phyloP scores from a whole-genome alignment of 1,140 invertebrate genomes.

The Eurosta solidaginis region DNA sequence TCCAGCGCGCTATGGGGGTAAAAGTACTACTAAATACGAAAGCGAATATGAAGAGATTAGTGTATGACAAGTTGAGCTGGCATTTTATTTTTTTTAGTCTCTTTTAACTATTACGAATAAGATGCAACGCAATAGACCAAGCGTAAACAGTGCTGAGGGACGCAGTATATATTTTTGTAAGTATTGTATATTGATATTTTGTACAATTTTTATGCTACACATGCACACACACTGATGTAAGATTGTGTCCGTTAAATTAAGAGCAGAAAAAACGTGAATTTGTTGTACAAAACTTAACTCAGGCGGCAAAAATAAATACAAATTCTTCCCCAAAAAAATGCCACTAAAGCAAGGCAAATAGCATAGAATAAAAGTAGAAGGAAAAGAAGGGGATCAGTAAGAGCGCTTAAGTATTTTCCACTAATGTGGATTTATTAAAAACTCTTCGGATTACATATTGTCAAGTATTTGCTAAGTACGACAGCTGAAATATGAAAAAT shows the following conservation, averaged over 20 bases:
- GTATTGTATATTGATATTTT: not conserved
- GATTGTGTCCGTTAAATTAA: not conserved
- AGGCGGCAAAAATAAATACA: not conserved
- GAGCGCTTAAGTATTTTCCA: not conserved
- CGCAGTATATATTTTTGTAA: not conserved
- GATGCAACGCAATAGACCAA: not conserved
- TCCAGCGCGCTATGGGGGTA: too few relatives aligned
- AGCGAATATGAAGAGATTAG: slow-evolving; percentile 25
- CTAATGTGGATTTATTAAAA: slow-evolving; percentile 28
- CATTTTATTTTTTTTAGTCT: slow-evolving; percentile 18
- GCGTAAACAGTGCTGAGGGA: not conserved
- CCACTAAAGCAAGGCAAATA: not conserved
- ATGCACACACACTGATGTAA: slow-evolving; percentile 19
- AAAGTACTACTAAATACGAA: too few relatives aligned
- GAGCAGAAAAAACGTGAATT: too few relatives aligned
- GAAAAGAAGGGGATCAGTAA: not conserved
- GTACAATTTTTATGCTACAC: not conserved
- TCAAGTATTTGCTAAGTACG: not conserved
- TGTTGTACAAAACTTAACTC: not conserved
- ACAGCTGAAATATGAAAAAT: slow-evolving; percentile 3
- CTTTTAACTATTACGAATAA: slow-evolving; percentile 23
- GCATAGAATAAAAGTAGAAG: not conserved
- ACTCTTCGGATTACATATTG: slow-evolving; percentile 16
- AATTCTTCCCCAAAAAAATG: not conserved
- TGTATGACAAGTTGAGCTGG: slow-evolving; percentile 28